Evolutionary conservation across 2,797 vertebrate species (phyloP).

Genomic region (Pygocentrus nattereri): DNA sequence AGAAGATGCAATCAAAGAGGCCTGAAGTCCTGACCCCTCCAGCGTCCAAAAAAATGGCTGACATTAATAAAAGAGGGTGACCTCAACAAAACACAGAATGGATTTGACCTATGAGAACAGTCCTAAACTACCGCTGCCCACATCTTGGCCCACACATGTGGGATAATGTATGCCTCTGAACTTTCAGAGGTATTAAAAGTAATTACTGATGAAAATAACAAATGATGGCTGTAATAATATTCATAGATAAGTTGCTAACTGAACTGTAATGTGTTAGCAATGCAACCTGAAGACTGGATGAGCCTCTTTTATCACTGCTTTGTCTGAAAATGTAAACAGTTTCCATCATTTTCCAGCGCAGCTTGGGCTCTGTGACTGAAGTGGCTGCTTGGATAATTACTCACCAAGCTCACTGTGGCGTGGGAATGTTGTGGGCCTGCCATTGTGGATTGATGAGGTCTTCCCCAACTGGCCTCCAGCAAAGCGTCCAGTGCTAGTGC

Average conservation of each 20-base stretch:
- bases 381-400: conserved; percentile 51
- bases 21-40: conserved; percentile 7
- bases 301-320: neutral
- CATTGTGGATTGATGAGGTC: conserved; percentile 66
- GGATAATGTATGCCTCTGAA: neutral
- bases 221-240: neutral
- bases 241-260: neutral
- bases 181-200: neutral
- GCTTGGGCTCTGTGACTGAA: conserved; percentile 21
- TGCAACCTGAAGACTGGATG: neutral
- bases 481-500: conserved; percentile 55
- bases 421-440: conserved; percentile 58
- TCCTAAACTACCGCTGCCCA: conserved; percentile 6
- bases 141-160: neutral
- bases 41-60: neutral
- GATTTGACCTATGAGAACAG: neutral
- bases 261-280: neutral
- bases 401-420: conserved; percentile 49
- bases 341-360: neutral
- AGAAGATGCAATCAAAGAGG: conserved; percentile 1
- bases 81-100: neutral
- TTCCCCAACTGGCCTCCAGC: conserved; percentile 63
- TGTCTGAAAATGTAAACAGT: conserved; percentile 20
- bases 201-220: neutral
- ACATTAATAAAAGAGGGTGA: neutral